Conservation (phyloP, 2,113 vertebrate species). For the Puntigrus tetrazona region DNA sequence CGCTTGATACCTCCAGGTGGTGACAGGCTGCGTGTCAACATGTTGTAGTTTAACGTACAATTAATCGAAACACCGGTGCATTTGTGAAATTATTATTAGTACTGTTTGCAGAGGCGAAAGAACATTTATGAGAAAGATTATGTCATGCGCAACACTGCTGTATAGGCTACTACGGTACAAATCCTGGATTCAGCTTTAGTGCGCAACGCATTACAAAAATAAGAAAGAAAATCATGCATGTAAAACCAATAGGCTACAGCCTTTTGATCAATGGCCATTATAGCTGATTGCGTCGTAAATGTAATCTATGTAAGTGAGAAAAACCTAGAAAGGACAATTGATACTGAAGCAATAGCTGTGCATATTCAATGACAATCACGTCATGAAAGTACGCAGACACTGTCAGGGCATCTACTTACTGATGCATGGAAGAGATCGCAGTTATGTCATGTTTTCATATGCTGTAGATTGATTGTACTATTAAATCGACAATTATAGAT, state of each 20-base stretch:
- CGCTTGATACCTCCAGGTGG: conserved; percentile 42
- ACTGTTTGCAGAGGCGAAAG: not conserved
- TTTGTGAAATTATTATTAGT: not conserved
- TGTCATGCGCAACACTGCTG: conserved; percentile 25
- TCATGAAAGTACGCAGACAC: not conserved
- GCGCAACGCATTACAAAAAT: not conserved
- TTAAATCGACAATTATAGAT: not conserved
- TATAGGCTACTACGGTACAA: not conserved
- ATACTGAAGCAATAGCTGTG: not conserved
- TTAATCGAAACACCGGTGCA: not conserved
- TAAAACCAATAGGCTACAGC: not conserved
- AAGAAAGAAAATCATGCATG: not conserved
- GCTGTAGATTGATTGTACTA: not conserved
- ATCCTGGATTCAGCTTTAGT: not conserved
- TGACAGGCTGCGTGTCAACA: not conserved
- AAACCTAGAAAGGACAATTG: not conserved
- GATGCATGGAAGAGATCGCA: conserved; percentile 8
- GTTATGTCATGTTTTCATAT: not conserved
- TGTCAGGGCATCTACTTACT: not conserved
- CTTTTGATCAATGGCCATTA: not conserved
- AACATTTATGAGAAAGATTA: not conserved
- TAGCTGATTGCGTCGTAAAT: not conserved
- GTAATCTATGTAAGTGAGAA: not conserved
- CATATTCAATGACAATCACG: not conserved
- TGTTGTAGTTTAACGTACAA: not conserved